Evolutionary conservation across 2,888 invertebrate species (phyloP), one percentile per base, ranked within the genome.

Genomic region (Neocrepidodera transversa): DNA sequence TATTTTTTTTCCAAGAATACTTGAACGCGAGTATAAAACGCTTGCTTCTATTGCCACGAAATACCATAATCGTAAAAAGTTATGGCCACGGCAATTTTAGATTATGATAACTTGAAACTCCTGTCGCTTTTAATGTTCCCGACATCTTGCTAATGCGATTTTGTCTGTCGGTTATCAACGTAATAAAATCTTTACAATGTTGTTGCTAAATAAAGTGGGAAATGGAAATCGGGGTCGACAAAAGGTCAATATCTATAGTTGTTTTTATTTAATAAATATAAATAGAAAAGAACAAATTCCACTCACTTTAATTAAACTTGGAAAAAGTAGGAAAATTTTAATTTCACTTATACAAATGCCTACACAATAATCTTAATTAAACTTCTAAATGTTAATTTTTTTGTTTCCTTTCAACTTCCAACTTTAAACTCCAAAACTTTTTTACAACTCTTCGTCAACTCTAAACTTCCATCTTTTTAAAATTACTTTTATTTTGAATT

Each of bases 11-110:
- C 5, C 30, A 11, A 23, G 16, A 26, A 47, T n/a, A 32, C 23
- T 53, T 13, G 30, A 52, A 42, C 17, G 32, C 18, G 26, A 47
- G 17, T n/a, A 36, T 38, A 47, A 51, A 55, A 51, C 51, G 45
- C n/a, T 45, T 36, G 13, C 42, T 48, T 53, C 49, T 57, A 53
- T 53, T 57, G 36, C 58, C 54, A 50, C 45, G 50, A 36, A 40
- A 58, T 52, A 45, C 54, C 53, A 61, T 61, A 54, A 57, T 49
- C 53, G 69, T 74, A 75, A 76, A 75, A 76, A 75, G 58, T 61
- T 58, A 61, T 36, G 43, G 55, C 51, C 20, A 40, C 28, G 51
- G 51, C 55, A 55, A 45, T 51, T 55, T 58, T 48, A 53, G 58
- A 58, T 48, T 53, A 58, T 53, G 58, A 58, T 53, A 53, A 53